Evolutionary conservation across 2,888 invertebrate species (phyloP), one percentile per base, ranked within the genome.

Genomic region (Leptothorax acervorum): DNA sequence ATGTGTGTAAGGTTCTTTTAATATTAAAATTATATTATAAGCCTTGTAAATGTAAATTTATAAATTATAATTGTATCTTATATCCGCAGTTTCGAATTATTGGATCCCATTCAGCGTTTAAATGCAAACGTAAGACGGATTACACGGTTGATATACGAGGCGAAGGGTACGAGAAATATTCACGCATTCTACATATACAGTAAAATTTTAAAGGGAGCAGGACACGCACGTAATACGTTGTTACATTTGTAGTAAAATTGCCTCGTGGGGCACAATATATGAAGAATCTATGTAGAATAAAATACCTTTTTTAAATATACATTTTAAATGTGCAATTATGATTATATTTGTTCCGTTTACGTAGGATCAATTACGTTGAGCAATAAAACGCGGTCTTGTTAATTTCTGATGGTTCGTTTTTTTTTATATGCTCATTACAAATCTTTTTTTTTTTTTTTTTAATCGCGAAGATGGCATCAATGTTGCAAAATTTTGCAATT

Each of bases 41-140:
- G 93, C 91, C 93, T 93, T 94, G 94, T 93, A 93, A 93, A 94
- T 94, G 93, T 94, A 94, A 93, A 94, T 94, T 94, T 93, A 94
- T 94, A 94, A 94, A 94, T 94, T 93, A 93, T 93, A 93, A 93
- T 92, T 93, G 92, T 94, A 94, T 82, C 93, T 94, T 93, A 68
- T 71, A 92, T 91, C 92, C 65, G 35, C 48, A 79, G 83, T 88
- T 89, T 86, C 71, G 62, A 83, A 12, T 89, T 82, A 78, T 83
- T 85, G 23, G 35, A 35, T 79, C 79, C 79, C 35, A 15, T 62
- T 48, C 45, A 57, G 31, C 28, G 9, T n/a, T 3, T 70, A n/a
- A 55, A 31, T 23, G 57, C 45, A 31, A 53, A 28, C 55, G 9
- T 79, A 48, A 60, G 45, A 66, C 23, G 48, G 39, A 71, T 55